Evolutionary conservation across 2,888 invertebrate species (phyloP).

Genomic region (Dyspetes luteomarginatus): DNA sequence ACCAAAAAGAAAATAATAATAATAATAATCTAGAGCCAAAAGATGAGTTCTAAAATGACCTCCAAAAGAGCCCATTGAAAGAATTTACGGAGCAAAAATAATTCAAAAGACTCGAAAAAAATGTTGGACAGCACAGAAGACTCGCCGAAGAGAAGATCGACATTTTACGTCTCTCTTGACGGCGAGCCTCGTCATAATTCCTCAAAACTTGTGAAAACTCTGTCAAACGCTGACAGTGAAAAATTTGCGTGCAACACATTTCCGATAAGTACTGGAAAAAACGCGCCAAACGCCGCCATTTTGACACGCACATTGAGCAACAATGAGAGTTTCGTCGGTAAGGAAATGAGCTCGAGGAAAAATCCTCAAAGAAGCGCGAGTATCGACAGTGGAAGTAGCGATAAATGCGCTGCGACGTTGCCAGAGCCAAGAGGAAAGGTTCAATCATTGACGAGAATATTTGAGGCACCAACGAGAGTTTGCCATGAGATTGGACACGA

Average conservation of each 20-base stretch:
- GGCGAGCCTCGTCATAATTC: conserved; percentile 76
- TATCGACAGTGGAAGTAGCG: conserved; percentile 56
- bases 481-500: conserved; percentile 42
- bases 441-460: conserved; percentile 81
- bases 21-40: neutral
- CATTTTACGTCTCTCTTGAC: conserved; percentile 90
- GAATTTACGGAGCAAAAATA: conserved; percentile 9
- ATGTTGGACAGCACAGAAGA: conserved; percentile 77
- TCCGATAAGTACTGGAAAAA: conserved; percentile 81
- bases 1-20: conserved; percentile 16
- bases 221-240: conserved; percentile 74
- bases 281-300: conserved; percentile 71
- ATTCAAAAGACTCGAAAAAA: conserved; percentile 42
- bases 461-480: conserved; percentile 75
- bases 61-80: neutral
- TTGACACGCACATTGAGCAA: conserved; percentile 78
- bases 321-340: conserved; percentile 70
- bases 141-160: conserved; percentile 86
- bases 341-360: conserved; percentile 20
- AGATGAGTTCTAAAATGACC: neutral
- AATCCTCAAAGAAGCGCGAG: conserved; percentile 60
- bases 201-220: conserved; percentile 72
- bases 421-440: conserved; percentile 78
- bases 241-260: conserved; percentile 86
- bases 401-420: conserved; percentile 50